phyloP scores from a whole-genome alignment of 2,888 invertebrate species.

The Ennomos erosarius region DNA sequence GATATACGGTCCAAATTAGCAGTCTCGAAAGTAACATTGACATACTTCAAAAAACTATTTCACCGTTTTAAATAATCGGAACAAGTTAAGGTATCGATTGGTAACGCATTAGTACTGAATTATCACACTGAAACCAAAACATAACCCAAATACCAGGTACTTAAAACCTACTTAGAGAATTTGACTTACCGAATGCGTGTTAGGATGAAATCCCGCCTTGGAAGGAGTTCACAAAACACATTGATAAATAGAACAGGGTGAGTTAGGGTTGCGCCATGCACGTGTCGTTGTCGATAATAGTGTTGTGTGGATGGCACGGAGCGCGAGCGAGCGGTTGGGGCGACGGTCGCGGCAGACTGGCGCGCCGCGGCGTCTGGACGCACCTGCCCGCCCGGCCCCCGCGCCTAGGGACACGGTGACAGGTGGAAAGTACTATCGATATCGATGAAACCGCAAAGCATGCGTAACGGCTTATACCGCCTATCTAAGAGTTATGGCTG shows the following conservation, averaged over 20 bases:
- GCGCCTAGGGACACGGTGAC: slow-evolving; percentile 71
- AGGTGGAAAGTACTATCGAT: slow-evolving; percentile 71
- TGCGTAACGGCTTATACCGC: slow-evolving; percentile 24
- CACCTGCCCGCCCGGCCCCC: slow-evolving; percentile 80
- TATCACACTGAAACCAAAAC: slow-evolving; percentile 64
- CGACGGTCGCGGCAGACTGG: slow-evolving; percentile 78
- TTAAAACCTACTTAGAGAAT: slow-evolving; percentile 27
- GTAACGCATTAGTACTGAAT: slow-evolving; percentile 62
- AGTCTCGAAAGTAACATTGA: slow-evolving; percentile 48
- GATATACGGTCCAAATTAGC: slow-evolving; percentile 6
- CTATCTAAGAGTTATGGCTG: slow-evolving; percentile 12
- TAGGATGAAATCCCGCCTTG: slow-evolving; percentile 51
- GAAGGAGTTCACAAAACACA: slow-evolving; percentile 72
- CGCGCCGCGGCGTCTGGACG: slow-evolving; percentile 80
- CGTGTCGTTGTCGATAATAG: slow-evolving; percentile 63
- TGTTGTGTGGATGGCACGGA: slow-evolving; percentile 45
- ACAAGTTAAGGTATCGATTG: slow-evolving; percentile 60
- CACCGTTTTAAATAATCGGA: slow-evolving; percentile 60
- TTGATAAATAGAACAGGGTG: slow-evolving; percentile 64
- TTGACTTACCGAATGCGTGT: slow-evolving; percentile 48
- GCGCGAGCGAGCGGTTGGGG: slow-evolving; percentile 70
- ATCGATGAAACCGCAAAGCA: slow-evolving; percentile 63
- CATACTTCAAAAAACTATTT: slow-evolving; percentile 65
- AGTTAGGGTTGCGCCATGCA: slow-evolving; percentile 78
- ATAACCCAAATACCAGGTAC: slow-evolving; percentile 57